phyloP scores from a whole-genome alignment of 1,140 invertebrate genomes.

The Scaptomyza pallida region DNA sequence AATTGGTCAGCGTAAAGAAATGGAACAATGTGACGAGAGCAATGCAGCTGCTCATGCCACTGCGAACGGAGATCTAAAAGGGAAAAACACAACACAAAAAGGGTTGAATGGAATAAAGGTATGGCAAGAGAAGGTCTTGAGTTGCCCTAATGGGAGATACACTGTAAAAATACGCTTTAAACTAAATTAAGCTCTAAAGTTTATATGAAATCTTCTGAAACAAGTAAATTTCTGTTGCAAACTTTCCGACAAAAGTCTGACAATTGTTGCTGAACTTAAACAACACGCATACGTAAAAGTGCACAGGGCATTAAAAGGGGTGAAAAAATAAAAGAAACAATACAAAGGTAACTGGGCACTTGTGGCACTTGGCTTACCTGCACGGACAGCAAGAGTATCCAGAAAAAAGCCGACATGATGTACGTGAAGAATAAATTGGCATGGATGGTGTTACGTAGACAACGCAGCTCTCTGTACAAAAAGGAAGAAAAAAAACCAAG shows the following conservation, averaged over 20 bases:
- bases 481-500: background rate
- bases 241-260: too few relatives aligned
- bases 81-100: background rate
- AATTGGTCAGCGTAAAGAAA: conserved; percentile 96
- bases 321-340: background rate
- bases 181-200: too few relatives aligned
- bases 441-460: conserved; percentile 94
- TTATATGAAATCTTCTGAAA: too few relatives aligned
- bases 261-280: too few relatives aligned
- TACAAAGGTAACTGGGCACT: background rate
- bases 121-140: background rate
- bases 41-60: conserved; percentile 87
- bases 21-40: conserved; percentile 91
- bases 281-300: background rate
- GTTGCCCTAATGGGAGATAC: too few relatives aligned
- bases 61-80: conserved; percentile 73
- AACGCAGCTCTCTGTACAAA: conserved; percentile 92
- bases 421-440: conserved; percentile 84
- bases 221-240: too few relatives aligned
- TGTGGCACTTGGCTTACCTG: conserved; percentile 62
- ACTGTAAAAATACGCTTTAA: too few relatives aligned
- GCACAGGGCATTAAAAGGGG: background rate
- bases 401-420: conserved; percentile 83
- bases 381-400: conserved; percentile 80
- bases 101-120: background rate